Conservation (phyloP, 2,113 vertebrate genomes). For the Charadrius vociferus region DNA sequence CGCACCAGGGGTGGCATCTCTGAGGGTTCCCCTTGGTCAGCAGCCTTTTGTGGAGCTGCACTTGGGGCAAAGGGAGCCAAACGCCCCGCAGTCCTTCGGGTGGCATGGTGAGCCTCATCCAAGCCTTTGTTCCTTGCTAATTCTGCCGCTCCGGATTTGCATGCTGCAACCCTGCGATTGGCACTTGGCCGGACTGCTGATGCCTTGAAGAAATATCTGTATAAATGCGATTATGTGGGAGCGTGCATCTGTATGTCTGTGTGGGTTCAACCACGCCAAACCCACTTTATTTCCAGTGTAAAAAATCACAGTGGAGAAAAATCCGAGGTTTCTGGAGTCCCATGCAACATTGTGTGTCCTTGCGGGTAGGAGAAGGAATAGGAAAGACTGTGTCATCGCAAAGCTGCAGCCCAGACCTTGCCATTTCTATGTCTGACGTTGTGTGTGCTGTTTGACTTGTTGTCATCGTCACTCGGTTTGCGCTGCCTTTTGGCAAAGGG, state of each 20-base stretch:
- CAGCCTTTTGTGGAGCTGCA: background rate
- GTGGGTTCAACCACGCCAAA: background rate
- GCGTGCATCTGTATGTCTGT: background rate
- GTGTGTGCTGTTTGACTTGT: background rate
- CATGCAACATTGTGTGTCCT: background rate
- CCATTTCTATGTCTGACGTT: background rate
- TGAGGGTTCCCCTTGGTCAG: rapidly evolving
- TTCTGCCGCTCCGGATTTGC: background rate
- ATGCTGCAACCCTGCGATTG: background rate
- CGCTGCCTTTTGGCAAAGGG: background rate
- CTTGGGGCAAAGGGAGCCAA: background rate
- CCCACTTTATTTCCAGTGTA: background rate
- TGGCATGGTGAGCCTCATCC: rapidly evolving
- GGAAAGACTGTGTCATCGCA: constrained; percentile 17
- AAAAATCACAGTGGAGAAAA: background rate
- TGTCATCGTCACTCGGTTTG: background rate
- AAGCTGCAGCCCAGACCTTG: constrained; percentile 2
- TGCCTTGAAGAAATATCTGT: background rate
- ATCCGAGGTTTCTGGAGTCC: background rate
- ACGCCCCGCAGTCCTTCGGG: rapidly evolving
- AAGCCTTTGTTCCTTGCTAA: background rate
- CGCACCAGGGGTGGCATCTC: rapidly evolving
- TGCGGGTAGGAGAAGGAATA: background rate
- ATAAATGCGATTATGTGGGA: background rate
- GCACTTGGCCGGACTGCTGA: background rate